Evolutionary conservation across 2,888 invertebrate genomes (phyloP).

Genomic region (Acanthosepion lycidas): DNA sequence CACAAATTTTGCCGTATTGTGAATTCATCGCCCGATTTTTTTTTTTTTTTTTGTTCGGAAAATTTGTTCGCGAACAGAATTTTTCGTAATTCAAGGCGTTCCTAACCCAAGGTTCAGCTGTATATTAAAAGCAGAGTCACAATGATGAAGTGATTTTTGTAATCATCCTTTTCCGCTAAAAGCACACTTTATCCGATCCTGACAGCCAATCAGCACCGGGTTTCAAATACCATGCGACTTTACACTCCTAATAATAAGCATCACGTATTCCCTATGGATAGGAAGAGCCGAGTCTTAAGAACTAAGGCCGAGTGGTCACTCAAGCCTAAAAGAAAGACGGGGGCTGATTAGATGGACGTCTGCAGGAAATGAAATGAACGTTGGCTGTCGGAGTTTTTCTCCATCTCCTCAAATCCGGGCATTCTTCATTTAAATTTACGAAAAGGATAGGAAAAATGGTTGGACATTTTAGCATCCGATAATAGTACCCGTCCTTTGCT

Average conservation of each 20-base stretch:
- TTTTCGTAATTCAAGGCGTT: too few species aligned
- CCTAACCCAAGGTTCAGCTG: too few species aligned
- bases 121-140: too few species aligned
- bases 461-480: not conserved
- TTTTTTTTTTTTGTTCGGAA: too few species aligned
- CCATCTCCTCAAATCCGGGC: not conserved
- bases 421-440: not conserved
- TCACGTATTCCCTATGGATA: not conserved
- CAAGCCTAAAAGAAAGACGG: not conserved
- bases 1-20: too few species aligned
- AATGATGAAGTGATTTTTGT: not conserved
- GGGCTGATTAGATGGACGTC: not conserved
- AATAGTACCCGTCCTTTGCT: not conserved
- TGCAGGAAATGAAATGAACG: not conserved
- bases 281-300: not conserved
- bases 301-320: not conserved
- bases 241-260: not conserved
- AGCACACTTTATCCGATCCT: not conserved
- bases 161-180: not conserved
- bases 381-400: not conserved
- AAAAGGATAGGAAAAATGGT: not conserved
- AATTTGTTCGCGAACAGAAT: too few species aligned
- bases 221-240: not conserved
- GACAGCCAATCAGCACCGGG: not conserved
- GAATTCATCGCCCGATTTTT: too few species aligned